These are phyloP conservation scores for Arenaria interpres DNA, from an alignment of 2,113 vertebrate genomes.

Conservation along the genomic window DNA sequence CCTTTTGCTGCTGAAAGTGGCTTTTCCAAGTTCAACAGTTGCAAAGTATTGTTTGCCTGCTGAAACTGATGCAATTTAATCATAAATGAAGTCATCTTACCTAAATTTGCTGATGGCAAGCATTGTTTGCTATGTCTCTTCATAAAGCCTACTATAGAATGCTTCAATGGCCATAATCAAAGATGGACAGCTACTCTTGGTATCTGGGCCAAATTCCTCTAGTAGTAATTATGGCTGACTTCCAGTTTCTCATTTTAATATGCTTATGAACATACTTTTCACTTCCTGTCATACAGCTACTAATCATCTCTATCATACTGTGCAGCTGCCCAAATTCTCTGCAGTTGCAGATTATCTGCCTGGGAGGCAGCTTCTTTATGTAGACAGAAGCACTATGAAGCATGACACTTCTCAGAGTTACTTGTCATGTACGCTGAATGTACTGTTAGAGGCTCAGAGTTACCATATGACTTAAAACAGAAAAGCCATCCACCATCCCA, in stretches of 20 bases:
- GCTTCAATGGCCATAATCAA: neutral
- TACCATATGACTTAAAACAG: neutral
- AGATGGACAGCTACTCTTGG: neutral
- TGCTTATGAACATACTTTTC: neutral
- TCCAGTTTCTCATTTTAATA: constrained; percentile 6
- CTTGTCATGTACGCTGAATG: neutral
- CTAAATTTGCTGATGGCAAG: neutral
- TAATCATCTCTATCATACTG: neutral
- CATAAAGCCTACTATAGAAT: neutral
- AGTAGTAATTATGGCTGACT: constrained; percentile 8
- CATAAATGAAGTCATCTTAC: neutral
- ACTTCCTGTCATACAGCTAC: constrained; percentile 25
- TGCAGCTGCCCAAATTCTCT: neutral
- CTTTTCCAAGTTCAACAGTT: neutral
- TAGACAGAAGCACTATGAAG: neutral
- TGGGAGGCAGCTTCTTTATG: neutral
- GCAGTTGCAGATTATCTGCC: neutral
- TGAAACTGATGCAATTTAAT: neutral
- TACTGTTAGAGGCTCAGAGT: neutral
- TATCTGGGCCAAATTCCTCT: constrained; percentile 35
- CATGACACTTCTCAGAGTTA: neutral
- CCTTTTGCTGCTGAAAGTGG: neutral
- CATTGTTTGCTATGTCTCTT: neutral
- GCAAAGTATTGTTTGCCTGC: neutral
- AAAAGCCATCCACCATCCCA: neutral